These are phyloP conservation scores for Struthidea cinerea DNA, from an alignment of 2,113 vertebrate species.

Conservation along the genomic window DNA sequence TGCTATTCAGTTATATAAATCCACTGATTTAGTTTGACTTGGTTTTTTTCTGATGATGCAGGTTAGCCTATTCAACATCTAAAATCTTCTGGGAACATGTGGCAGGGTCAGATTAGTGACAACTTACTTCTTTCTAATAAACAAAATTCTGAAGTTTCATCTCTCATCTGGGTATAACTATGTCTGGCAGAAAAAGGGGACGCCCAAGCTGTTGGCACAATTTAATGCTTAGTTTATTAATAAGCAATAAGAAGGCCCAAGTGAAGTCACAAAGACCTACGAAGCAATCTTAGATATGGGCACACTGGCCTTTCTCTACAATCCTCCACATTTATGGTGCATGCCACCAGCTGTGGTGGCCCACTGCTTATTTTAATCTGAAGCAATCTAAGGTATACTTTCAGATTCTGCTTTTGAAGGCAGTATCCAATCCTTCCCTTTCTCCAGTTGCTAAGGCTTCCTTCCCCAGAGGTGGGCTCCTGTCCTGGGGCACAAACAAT, in stretches of 20 bases:
- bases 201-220: background rate
- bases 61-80: background rate
- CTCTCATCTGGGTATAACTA: background rate
- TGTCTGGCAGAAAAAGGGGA: background rate
- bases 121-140: background rate
- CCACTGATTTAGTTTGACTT: background rate
- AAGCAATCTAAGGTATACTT: background rate
- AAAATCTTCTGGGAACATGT: background rate
- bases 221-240: background rate
- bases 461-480: background rate
- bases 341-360: background rate
- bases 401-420: background rate
- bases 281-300: background rate
- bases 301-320: background rate
- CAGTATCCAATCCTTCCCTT: background rate
- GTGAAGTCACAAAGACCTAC: background rate
- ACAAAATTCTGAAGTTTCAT: background rate
- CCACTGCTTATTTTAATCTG: background rate
- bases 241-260: background rate
- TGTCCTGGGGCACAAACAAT: background rate
- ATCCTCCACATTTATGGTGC: accelerated
- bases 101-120: background rate
- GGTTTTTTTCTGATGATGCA: background rate
- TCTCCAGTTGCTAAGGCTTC: background rate
- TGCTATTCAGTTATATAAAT: background rate